Base-by-base conservation (phyloP, 1,140 invertebrate genomes). In the Ceratina japonica region DNA sequence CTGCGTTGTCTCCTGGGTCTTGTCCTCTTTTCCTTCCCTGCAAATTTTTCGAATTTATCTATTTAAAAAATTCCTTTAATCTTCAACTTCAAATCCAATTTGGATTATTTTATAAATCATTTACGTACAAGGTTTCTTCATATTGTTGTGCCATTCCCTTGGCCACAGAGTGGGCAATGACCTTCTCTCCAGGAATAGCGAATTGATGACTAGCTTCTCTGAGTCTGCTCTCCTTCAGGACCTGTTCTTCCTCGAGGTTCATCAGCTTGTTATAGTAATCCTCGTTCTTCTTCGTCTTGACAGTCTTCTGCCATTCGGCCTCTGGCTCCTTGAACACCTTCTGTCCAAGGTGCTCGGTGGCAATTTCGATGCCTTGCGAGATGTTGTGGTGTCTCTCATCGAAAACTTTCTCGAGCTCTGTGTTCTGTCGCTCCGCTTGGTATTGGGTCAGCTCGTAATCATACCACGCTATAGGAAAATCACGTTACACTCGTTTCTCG, bases 131-230 rank as follows among this genome's bases (percentile, higher is more conserved):
- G 87, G 93, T 96, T 83, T 96, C 95, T 92, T 97, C 95, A 87
- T 97, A 97, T 87, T 95, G 95, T 81, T 97, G 95, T 0, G 97
- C 97, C 96, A 97, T 97, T 89, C 95, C 96, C 93, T 95, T 96
- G n/a, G 97, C 95, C 56, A 97, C 89, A 0, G 96, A 96, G 86
- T 94, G 95, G 82, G 94, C 94, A 0, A 95, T 94, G 20, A 97
- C 92, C 88, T 96, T 97, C 79, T 97, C 96, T 7, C 96, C 96
- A 66, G 97, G 96, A 87, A 97, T 96, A 49, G 96, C 95, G 90
- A 96, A 97, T 88, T 97, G 97, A 92, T 97, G 97, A 59, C 93
- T 94, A 49, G 95, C 89, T 93, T 97, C 97, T 51, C 96, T 93
- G 20, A 97, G 88, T 87, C 95, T 94, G 56, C 95, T 94, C 89